Evolutionary conservation across 2,888 invertebrate genomes (phyloP), one percentile per base, ranked within the genome.

Genomic region (Steromphala cineraria): DNA sequence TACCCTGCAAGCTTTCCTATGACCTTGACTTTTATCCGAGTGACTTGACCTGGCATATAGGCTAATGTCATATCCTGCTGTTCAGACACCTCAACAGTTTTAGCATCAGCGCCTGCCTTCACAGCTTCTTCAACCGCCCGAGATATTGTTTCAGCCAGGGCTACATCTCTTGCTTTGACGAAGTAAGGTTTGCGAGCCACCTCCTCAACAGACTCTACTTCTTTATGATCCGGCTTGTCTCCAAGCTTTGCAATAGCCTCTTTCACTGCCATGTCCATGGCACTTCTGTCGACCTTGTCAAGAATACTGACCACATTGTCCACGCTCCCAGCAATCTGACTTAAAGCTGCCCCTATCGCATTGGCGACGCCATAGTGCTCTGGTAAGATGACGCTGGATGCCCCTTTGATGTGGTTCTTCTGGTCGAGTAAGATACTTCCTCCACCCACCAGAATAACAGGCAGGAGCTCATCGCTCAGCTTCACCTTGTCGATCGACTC

Each of bases 271-370:
- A 4, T 67, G 36, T 85, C 82, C 78, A 83, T 80, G 8, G 80
- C 82, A 53, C 84, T 75, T 19, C 86, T 79, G 24, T 87, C 81
- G 0, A 88, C 67, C 21, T 81, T 82, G 31, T 86, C 82, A 19
- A 84, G 79, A 21, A 92, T 80, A 74, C 85, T 86, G 8, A 88
- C 87, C 1, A 91, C 87, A 1, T 82, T 76, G 71, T 92, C 92
- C 7, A 89, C 81, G 21, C 56, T 85, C 2, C 88, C 87, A 2
- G 91, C 87, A 0, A 92, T 87, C 79, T 92, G 91, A 78, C 92
- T 90, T 0, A 92, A 84, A 0, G 92, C 93, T 5, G 93, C 93
- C 10, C 93, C 93, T 2, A 93, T 88, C 5, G 93, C 92, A 85
- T 93, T 93, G 5, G 92, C 92, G 19, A 92, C 92, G 71, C 90